phyloP scores from a whole-genome alignment of 2,113 vertebrate species.

The Connochaetes taurinus region DNA sequence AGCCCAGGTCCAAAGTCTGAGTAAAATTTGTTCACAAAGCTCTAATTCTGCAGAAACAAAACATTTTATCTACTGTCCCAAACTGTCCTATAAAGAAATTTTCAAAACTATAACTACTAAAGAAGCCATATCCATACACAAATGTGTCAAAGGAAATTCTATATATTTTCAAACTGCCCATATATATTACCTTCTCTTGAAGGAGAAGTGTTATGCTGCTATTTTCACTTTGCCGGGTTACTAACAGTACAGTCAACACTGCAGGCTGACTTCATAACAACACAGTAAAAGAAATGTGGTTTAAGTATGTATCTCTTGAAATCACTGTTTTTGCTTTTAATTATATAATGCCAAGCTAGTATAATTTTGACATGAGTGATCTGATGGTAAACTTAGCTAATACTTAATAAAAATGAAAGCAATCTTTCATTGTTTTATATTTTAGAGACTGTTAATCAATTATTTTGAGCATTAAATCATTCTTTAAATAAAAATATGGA shows the following conservation, averaged over 20 bases:
- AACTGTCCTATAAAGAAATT: not conserved
- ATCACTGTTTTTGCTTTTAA: not conserved
- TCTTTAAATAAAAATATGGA: not conserved
- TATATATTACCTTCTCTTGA: not conserved
- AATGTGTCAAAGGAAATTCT: not conserved
- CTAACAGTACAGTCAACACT: not conserved
- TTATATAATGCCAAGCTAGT: not conserved
- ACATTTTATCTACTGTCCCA: not conserved
- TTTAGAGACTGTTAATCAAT: not conserved
- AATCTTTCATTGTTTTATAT: slow-evolving; percentile 11
- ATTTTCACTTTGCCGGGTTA: not conserved
- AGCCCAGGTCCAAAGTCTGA: not conserved
- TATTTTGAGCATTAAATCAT: slow-evolving; percentile 8
- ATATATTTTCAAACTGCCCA: not conserved
- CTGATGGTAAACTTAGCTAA: not conserved
- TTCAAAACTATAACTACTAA: not conserved
- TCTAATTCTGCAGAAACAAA: not conserved
- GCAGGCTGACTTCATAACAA: not conserved
- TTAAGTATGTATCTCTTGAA: not conserved
- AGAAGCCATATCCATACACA: not conserved
- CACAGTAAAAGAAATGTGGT: not conserved
- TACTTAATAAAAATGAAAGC: slow-evolving; percentile 26
- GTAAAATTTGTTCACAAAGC: not conserved
- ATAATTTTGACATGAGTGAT: not conserved
- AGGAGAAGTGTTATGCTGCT: not conserved